Percentiles rank a stretch among this genome's conserved stretches.
Conservation (phyloP, 2,888 invertebrate species). For the Amphipoea oculea region DNA sequence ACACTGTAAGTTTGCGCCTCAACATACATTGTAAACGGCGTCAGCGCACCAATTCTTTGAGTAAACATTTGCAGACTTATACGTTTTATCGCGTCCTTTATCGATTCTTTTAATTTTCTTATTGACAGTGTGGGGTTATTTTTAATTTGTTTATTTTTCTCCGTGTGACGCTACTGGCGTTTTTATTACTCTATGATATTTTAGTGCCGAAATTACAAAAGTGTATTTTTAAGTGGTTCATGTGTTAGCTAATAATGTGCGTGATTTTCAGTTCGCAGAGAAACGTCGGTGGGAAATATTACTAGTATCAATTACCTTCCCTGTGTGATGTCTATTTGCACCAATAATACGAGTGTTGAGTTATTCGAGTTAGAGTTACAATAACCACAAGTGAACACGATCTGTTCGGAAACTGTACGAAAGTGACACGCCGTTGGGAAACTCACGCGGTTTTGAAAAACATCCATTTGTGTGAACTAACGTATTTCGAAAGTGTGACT, state of each 20-base stretch:
- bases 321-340: slow-evolving; percentile 85
- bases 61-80: slow-evolving; percentile 76
- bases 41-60: slow-evolving; percentile 75
- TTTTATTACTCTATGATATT: slow-evolving; percentile 76
- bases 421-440: slow-evolving; percentile 87
- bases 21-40: slow-evolving; percentile 67
- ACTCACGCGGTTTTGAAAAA: slow-evolving; percentile 86
- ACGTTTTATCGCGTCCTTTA: slow-evolving; percentile 73
- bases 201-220: slow-evolving; percentile 69
- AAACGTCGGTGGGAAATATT: slow-evolving; percentile 81
- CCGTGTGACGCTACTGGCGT: slow-evolving; percentile 37
- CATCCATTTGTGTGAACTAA: slow-evolving; percentile 76
- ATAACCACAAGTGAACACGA: slow-evolving; percentile 89
- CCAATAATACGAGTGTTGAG: slow-evolving; percentile 83
- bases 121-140: slow-evolving; percentile 61
- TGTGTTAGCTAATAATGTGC: slow-evolving; percentile 75
- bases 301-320: slow-evolving; percentile 87
- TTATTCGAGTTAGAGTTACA: slow-evolving; percentile 83
- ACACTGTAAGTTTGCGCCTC: slow-evolving; percentile 73
- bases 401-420: slow-evolving; percentile 83
- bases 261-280: slow-evolving; percentile 86
- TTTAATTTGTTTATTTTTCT: slow-evolving; percentile 59
- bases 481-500: slow-evolving; percentile 75
- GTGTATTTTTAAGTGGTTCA: slow-evolving; percentile 73
- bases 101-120: slow-evolving; percentile 73